Evolutionary conservation across 2,797 vertebrate species (phyloP).

Genomic region (Phoxinus dragarum): DNA sequence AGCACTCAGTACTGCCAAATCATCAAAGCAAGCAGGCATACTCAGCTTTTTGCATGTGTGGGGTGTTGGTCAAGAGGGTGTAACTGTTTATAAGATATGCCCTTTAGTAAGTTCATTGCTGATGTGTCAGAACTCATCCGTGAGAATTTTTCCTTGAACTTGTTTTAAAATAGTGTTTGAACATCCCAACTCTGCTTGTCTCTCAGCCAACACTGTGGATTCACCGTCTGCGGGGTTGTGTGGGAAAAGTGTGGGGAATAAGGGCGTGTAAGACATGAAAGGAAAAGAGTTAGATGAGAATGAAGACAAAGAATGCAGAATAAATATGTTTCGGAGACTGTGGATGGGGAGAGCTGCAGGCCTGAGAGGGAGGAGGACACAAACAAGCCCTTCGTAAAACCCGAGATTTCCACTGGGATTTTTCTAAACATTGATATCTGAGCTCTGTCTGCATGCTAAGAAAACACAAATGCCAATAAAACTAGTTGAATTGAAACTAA

Average conservation of each 20-base stretch:
- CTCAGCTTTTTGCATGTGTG: slow-evolving; percentile 23
- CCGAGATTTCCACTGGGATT: slow-evolving; percentile 2
- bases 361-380: slow-evolving; percentile 22
- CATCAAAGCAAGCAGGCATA: slow-evolving; percentile 20
- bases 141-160: slow-evolving; percentile 45
- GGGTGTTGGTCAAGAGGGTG: slow-evolving; percentile 34
- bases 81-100: slow-evolving; percentile 13
- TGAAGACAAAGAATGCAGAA: neutral
- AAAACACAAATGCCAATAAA: neutral
- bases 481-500: slow-evolving; percentile 17
- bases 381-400: slow-evolving; percentile 12
- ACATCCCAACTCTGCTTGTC: slow-evolving; percentile 34
- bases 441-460: neutral
- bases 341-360: neutral
- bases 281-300: slow-evolving; percentile 31
- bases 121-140: slow-evolving; percentile 37
- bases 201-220: slow-evolving; percentile 17
- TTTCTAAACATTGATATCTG: slow-evolving; percentile 5
- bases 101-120: slow-evolving; percentile 31
- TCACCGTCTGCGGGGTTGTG: slow-evolving; percentile 16
- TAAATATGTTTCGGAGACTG: slow-evolving; percentile 10
- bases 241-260: slow-evolving; percentile 49
- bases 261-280: slow-evolving; percentile 37
- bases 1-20: slow-evolving; percentile 14
- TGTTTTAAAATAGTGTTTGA: slow-evolving; percentile 50